Evolutionary conservation across 2,888 invertebrate species (phyloP).

Genomic region (Brachyptera putata): DNA sequence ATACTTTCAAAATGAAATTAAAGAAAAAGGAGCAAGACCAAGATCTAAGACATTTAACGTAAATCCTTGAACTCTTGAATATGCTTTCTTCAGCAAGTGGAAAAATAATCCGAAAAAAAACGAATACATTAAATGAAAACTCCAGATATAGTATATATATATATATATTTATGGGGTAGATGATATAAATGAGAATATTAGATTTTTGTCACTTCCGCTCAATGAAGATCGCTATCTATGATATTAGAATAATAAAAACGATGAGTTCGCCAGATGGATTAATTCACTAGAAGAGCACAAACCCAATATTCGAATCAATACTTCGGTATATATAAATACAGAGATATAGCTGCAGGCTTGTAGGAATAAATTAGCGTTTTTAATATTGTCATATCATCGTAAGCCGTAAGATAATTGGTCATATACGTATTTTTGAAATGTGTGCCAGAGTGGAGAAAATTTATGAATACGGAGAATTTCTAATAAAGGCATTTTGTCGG

Average conservation of each 20-base stretch:
- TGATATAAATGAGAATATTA: slow-evolving; percentile 17
- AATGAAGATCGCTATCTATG: too few species aligned
- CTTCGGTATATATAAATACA: too few species aligned
- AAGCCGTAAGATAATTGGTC: not conserved
- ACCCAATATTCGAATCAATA: too few species aligned
- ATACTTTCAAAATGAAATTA: too few species aligned
- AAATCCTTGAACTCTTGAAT: slow-evolving; percentile 4
- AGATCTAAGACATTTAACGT: slow-evolving; percentile 10
- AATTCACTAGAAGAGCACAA: too few species aligned
- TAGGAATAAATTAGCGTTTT: not conserved
- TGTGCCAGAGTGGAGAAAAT: not conserved
- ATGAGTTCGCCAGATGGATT: too few species aligned
- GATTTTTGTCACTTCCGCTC: not conserved
- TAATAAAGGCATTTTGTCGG: not conserved
- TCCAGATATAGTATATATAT: not conserved
- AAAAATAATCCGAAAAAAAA: not conserved
- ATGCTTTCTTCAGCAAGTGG: not conserved
- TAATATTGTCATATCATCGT: not conserved
- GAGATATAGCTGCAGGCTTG: too few species aligned
- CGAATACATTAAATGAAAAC: slow-evolving; percentile 18
- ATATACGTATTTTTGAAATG: not conserved
- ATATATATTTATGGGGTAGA: slow-evolving; percentile 1
- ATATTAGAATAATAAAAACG: not conserved
- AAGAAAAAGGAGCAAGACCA: too few species aligned
- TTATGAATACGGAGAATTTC: slow-evolving; percentile 4